Base-by-base conservation (phyloP, 2,797 vertebrate genomes). In the Cossypha niveicapilla region DNA sequence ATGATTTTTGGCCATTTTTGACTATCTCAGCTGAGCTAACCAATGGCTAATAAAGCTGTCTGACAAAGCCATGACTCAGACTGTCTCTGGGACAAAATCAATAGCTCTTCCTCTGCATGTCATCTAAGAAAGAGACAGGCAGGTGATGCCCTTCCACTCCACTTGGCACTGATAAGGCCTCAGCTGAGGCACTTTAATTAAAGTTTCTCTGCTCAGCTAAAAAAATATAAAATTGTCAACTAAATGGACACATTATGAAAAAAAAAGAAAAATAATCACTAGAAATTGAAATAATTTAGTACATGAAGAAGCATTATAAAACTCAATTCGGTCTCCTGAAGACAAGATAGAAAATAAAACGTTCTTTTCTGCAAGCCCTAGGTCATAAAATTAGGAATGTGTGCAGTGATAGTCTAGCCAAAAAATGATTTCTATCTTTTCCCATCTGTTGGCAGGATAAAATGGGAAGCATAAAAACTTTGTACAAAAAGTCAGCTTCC, bases 31-130 rank as follows among this genome's bases (percentile, higher is more conserved):
- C 62, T 34, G 42, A 86, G 77, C 35, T 89, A 91, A 78, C 66
- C 44, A 57, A 57, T 58, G 50, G 51, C 30, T 79, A 89, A 81
- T 73, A 95, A 93, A 85, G 32, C 47, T 76, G 56, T 78, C 89
- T 87, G 84, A 82, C 44, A 91, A 62, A 91, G 60, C 51, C 81
- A 51, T 82, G 89, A 81, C 47, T 92, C 87, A 92, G 62, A 75
- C 51, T 75, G 54, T 54, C 67, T 91, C 71, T 70, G 35, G 32
- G 24, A 91, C 58, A 94, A 87, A 94, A 92, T 82, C 89, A 65
- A 93, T 80, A 77, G 77, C 35, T 70, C 30, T 85, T 70, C 19
- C 58, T 62, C 63, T 85, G 51, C 41, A 56, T 34, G 72, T 58
- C 78, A 68, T 81, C 67, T 65, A 73, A 85, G 70, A 61, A 80